Base-by-base conservation (phyloP, 2,797 vertebrate genomes). In the Lacerta bilineata region DNA sequence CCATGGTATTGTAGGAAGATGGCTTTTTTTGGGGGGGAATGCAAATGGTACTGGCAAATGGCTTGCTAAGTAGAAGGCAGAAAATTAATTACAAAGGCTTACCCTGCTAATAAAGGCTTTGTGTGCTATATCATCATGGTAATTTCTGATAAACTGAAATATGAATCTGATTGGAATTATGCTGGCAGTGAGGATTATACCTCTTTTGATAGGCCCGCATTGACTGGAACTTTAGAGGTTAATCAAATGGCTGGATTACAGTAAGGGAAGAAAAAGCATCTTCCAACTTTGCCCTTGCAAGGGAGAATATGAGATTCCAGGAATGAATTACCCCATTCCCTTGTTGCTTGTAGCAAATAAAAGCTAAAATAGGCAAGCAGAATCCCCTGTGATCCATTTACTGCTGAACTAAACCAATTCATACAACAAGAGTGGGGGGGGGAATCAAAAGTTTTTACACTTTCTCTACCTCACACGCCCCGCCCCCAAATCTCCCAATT, bases 81-180 rank as follows among this genome's bases (percentile, higher is more conserved):
- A 94, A 96, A 96, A 95, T 93, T 95, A 96, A 96, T 96, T 95
- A 93, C 86, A 93, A 95, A 93, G 75, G 84, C 82, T 93, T 96
- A 86, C 0, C 0, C 76, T 90, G 86, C 94, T 95, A 96, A 94
- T 94, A 95, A 93, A 84, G 78, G 90, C 75, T 94, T 93, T 94
- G 85, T 85, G 94, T 80, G 55, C 82, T 93, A 90, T 93, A 90
- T 74, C 90, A 92, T 74, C 8, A 0, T 84, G 82, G 91, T 88
- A 94, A 94, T 93, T 95, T 93, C 55, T 85, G 81, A 33, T 91
- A 95, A 95, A 85, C 88, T 91, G 78, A 95, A 94, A 87, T 89
- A 92, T 82, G 90, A 94, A 95, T 91, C 72, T 91, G 88, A 93
- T 83, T 90, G 83, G 94, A 74, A 93, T 89, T 94, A 94, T 94